Percentiles rank a stretch among this genome's conserved stretches.
These are phyloP conservation scores for Leptodactylus fuscus DNA, from an alignment of 2,113 vertebrate genomes.

Conservation along the genomic window DNA sequence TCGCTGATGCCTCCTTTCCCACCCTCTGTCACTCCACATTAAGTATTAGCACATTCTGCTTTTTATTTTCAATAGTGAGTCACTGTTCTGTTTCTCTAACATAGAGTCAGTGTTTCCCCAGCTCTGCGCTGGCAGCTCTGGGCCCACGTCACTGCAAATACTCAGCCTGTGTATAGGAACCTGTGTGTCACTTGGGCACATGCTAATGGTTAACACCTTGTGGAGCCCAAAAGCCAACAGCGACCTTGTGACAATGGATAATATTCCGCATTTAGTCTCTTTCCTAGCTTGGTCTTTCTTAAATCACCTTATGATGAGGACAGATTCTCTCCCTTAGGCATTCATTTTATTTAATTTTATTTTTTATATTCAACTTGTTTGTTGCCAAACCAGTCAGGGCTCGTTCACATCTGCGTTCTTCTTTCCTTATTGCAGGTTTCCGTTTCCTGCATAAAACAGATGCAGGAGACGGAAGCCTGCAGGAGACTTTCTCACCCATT, in stretches of 20 bases:
- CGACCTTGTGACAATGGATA: constrained; percentile 1
- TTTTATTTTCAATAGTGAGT: constrained; percentile 41
- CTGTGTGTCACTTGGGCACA: constrained; percentile 44
- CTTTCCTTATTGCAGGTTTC: too few relatives aligned
- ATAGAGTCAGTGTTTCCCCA: constrained; percentile 48
- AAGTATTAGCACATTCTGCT: constrained; percentile 18
- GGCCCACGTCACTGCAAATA: constrained; percentile 44
- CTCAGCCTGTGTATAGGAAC: constrained; percentile 42
- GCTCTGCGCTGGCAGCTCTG: constrained; percentile 41
- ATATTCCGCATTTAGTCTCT: neutral
- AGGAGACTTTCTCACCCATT: too few relatives aligned
- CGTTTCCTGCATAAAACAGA: too few relatives aligned
- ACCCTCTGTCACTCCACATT: constrained; percentile 24
- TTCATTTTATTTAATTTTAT: too few relatives aligned
- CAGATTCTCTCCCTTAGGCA: too few relatives aligned
- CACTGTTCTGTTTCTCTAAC: constrained; percentile 48
- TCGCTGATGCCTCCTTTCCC: neutral
- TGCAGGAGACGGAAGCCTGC: too few relatives aligned
- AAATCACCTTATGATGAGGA: too few relatives aligned
- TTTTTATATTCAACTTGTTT: too few relatives aligned
- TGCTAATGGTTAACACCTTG: constrained; percentile 39
- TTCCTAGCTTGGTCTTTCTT: neutral
- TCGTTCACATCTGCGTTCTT: too few relatives aligned
- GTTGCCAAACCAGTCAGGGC: too few relatives aligned
- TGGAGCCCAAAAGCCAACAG: neutral